Percentiles rank a stretch among this genome's conserved stretches.
These are phyloP conservation scores for Catotricha subobsoleta DNA, from an alignment of 2,888 invertebrate species.

Conservation along the genomic window DNA sequence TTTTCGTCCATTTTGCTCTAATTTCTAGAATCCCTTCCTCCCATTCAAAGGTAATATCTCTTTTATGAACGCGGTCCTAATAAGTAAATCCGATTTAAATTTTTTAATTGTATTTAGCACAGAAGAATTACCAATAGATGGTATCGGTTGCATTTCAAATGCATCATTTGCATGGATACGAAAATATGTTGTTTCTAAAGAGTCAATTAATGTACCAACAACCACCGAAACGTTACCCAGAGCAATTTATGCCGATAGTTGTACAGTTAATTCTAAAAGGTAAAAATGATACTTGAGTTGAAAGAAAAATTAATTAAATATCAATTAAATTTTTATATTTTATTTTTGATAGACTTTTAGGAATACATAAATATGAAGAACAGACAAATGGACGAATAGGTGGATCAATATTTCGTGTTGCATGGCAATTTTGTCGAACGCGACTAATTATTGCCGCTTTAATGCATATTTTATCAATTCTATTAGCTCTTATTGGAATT, in stretches of 20 bases:
- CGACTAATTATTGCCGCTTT: slow-evolving; percentile 9
- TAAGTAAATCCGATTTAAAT: too few relatives aligned
- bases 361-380: slow-evolving; percentile 10
- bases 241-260: slow-evolving; percentile 8
- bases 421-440: slow-evolving; percentile 10
- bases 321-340: background rate
- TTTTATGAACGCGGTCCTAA: too few relatives aligned
- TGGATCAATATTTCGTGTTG: slow-evolving; percentile 9
- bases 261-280: slow-evolving; percentile 9
- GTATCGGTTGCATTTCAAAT: slow-evolving; percentile 10
- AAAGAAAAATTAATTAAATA: background rate
- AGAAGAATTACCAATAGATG: slow-evolving; percentile 9
- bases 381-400: slow-evolving; percentile 8
- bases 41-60: too few relatives aligned
- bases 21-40: too few relatives aligned
- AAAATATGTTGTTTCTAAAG: slow-evolving; percentile 2
- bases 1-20: too few relatives aligned
- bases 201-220: background rate
- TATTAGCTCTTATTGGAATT: too few relatives aligned
- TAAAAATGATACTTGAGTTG: background rate
- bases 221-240: slow-evolving; percentile 7
- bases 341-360: slow-evolving; percentile 7
- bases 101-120: too few relatives aligned
- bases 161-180: slow-evolving; percentile 9
- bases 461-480: slow-evolving; percentile 8